Evolutionary conservation across 2,113 vertebrate species (phyloP).

Genomic region (Zosterops lateralis): DNA sequence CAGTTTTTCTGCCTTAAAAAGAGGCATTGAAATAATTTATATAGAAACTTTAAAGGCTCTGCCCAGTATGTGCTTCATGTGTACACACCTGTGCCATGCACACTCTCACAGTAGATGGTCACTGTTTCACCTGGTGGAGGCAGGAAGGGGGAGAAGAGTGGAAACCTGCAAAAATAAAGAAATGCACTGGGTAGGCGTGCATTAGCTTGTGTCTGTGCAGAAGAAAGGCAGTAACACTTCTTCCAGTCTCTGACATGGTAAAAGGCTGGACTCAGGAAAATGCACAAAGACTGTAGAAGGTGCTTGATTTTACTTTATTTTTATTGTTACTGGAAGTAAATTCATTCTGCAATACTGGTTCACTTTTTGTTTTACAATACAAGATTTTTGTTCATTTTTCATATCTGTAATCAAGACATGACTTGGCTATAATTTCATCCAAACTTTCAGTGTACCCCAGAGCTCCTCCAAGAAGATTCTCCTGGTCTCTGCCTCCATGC

Average conservation of each 20-base stretch:
- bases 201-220: neutral
- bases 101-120: neutral
- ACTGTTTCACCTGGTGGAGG: neutral
- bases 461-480: neutral
- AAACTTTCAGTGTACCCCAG: neutral
- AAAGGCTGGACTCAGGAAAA: neutral
- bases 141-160: neutral
- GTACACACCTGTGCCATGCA: neutral
- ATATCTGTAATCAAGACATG: neutral
- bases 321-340: neutral
- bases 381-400: neutral
- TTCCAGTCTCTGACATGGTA: neutral
- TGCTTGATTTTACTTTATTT: neutral
- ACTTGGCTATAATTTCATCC: neutral
- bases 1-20: neutral
- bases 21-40: neutral
- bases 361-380: neutral
- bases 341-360: neutral
- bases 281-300: neutral
- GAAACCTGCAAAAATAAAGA: neutral
- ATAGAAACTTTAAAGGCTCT: neutral
- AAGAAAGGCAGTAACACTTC: neutral
- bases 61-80: rapidly evolving
- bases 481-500: neutral
- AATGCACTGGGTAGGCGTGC: neutral